Conservation (phyloP, 2,797 vertebrate genomes). For the Microctenopoma stevenorrisi region DNA sequence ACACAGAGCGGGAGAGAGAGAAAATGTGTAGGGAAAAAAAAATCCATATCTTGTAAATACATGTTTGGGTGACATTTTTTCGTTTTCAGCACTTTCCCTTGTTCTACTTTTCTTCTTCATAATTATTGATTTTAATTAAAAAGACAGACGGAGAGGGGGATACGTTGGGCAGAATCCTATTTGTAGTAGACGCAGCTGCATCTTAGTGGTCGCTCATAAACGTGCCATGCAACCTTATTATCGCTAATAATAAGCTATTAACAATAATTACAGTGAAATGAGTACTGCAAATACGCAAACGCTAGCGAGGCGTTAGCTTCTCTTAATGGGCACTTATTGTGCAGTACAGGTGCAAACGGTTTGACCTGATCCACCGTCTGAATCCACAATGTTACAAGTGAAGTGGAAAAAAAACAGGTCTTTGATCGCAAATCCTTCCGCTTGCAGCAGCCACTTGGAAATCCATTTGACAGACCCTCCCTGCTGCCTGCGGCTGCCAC, state of each 20-base stretch:
- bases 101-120: conserved; percentile 67
- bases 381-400: conserved; percentile 26
- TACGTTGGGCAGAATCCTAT: conserved; percentile 46
- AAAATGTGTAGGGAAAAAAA: conserved; percentile 57
- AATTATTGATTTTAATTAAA: conserved; percentile 87
- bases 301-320: conserved; percentile 4
- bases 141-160: conserved; percentile 61
- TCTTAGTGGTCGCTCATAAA: conserved; percentile 29
- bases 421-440: conserved; percentile 56
- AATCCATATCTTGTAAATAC: conserved; percentile 88
- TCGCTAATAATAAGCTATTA: conserved; percentile 4
- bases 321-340: conserved; percentile 24
- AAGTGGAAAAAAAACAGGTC: neutral
- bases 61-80: conserved; percentile 76
- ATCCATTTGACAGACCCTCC: conserved; percentile 56
- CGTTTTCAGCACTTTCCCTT: conserved; percentile 67
- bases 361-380: conserved; percentile 29
- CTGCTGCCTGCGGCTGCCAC: conserved; percentile 40
- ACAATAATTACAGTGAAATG: conserved; percentile 21
- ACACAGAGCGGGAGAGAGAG: conserved; percentile 12
- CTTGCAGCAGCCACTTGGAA: conserved; percentile 42
- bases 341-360: conserved; percentile 5
- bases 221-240: conserved; percentile 4
- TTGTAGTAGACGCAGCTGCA: conserved; percentile 43
- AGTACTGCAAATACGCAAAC: neutral